These are phyloP conservation scores for Nipponia nippon DNA, from an alignment of 2,113 vertebrate species.

Conservation along the genomic window DNA sequence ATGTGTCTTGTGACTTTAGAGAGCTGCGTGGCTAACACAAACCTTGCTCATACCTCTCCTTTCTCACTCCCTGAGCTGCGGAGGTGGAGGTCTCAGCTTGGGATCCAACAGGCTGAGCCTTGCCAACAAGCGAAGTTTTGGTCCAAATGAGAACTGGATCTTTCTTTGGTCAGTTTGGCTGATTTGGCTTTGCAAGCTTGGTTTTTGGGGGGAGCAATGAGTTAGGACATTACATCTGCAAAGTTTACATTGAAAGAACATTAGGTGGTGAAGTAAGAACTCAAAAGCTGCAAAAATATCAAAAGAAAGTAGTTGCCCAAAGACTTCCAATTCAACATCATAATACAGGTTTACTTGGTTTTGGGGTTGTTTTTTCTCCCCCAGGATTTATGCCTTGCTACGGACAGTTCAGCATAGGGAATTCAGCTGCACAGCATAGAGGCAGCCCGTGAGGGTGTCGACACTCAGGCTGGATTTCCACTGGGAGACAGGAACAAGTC, in stretches of 20 bases:
- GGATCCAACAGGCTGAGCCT: background rate
- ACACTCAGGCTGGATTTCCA: background rate
- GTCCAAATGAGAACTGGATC: background rate
- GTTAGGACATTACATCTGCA: background rate
- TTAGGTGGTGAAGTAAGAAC: background rate
- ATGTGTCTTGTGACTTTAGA: background rate
- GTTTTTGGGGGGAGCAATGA: background rate
- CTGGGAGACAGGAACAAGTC: background rate
- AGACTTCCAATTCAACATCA: background rate
- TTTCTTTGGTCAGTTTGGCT: background rate
- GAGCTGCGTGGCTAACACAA: background rate
- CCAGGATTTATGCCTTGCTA: background rate
- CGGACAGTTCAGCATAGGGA: background rate
- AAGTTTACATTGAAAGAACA: background rate
- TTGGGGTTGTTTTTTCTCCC: background rate
- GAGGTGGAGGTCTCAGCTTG: background rate
- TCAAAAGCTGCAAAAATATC: background rate
- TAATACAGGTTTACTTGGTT: fast-evolving
- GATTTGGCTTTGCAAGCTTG: background rate
- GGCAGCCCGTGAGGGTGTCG: background rate
- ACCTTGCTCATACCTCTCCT: background rate
- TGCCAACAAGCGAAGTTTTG: background rate
- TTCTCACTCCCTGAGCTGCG: background rate
- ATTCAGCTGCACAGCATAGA: background rate
- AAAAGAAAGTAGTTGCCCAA: background rate